These are phyloP conservation scores for Ginglymostoma cirratum DNA, from an alignment of 2,113 vertebrate genomes.

Conservation along the genomic window DNA sequence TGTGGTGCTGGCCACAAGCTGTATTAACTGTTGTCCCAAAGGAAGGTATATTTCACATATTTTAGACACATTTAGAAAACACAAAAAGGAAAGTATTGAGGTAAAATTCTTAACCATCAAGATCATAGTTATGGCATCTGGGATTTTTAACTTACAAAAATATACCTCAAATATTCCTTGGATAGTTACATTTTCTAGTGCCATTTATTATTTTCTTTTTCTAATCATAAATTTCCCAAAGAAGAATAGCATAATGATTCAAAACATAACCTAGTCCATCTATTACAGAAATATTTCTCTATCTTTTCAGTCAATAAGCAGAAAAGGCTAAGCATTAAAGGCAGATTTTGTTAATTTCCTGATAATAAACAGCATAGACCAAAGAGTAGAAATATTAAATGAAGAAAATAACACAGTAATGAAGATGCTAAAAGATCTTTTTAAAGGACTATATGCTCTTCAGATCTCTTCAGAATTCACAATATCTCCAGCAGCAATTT, in stretches of 20 bases:
- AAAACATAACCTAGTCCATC: not conserved
- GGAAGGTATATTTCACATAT: not conserved
- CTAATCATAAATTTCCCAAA: not conserved
- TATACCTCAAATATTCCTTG: not conserved
- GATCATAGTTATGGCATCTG: not conserved
- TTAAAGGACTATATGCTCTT: not conserved
- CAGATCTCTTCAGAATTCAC: not conserved
- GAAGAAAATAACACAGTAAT: not conserved
- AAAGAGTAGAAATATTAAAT: not conserved
- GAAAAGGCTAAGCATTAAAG: not conserved
- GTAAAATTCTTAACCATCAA: not conserved
- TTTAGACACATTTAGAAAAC: not conserved
- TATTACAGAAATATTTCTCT: not conserved
- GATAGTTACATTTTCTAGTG: not conserved
- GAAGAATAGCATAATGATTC: not conserved
- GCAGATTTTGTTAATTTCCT: not conserved
- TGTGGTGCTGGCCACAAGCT: not conserved
- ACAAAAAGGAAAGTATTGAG: not conserved
- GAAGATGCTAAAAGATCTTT: not conserved
- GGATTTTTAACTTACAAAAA: not conserved
- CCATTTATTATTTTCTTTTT: not conserved
- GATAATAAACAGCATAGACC: not conserved
- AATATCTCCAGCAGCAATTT: not conserved
- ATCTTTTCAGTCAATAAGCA: not conserved
- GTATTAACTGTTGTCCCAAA: not conserved